phyloP scores from a whole-genome alignment of 2,797 vertebrate species.

The Forpus xanthops region DNA sequence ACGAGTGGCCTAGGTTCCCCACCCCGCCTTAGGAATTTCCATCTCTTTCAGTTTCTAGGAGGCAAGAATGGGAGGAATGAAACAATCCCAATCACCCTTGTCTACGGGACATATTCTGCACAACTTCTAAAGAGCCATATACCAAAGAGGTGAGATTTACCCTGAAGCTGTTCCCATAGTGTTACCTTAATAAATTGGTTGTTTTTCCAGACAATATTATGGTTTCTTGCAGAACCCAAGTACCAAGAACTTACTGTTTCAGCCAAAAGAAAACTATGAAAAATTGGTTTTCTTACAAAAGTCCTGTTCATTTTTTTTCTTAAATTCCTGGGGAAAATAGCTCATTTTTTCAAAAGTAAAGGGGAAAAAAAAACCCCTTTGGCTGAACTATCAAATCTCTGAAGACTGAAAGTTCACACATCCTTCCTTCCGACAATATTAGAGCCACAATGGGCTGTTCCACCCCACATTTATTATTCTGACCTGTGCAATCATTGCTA shows the following conservation, averaged over 20 bases:
- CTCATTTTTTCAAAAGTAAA: not conserved
- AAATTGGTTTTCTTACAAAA: not conserved
- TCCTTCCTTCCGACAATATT: not conserved
- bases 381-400: not conserved
- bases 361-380: not conserved
- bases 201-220: not conserved
- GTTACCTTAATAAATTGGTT: slow-evolving; percentile 1
- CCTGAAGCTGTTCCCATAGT: not conserved
- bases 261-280: not conserved
- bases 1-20: not conserved
- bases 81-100: not conserved
- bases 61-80: not conserved
- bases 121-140: not conserved
- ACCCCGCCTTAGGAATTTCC: not conserved
- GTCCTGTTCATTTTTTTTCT: not conserved
- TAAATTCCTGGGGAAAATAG: not conserved
- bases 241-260: not conserved
- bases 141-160: not conserved
- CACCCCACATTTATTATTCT: not conserved
- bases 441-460: not conserved
- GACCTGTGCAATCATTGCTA: not conserved
- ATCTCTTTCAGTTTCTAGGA: not conserved
- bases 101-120: not conserved
- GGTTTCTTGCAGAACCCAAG: not conserved
- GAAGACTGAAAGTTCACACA: not conserved